Evolutionary conservation across 2,888 invertebrate genomes (phyloP).

Genomic region (Myopa tessellatipennis): DNA sequence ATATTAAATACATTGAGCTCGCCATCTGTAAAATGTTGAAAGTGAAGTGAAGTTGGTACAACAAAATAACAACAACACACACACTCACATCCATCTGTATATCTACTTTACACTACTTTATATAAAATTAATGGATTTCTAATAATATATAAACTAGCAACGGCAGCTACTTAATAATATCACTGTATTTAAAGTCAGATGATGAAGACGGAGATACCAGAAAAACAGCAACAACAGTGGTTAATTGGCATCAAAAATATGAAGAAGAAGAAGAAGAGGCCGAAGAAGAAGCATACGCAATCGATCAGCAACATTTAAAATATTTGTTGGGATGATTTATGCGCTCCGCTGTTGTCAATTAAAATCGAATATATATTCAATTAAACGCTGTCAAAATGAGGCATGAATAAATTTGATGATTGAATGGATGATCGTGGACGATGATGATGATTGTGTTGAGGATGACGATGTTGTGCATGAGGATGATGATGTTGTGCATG

Average conservation of each 20-base stretch:
- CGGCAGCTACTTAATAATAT: neutral
- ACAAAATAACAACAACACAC: neutral
- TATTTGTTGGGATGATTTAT: conserved; percentile 28
- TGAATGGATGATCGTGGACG: conserved; percentile 2
- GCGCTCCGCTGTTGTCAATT: conserved; percentile 48
- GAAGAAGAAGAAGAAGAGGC: neutral
- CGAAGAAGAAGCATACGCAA: neutral
- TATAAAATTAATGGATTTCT: conserved; percentile 31
- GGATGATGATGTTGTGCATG: neutral
- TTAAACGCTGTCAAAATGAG: conserved; percentile 50
- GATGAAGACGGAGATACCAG: too few relatives aligned
- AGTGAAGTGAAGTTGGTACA: neutral
- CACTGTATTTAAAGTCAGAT: too few relatives aligned
- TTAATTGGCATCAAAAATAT: conserved; percentile 33
- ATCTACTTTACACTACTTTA: neutral
- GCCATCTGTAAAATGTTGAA: conserved; percentile 1
- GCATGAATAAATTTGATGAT: conserved; percentile 45
- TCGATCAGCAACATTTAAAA: conserved; percentile 25
- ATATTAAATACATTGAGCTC: neutral
- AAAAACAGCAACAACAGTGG: neutral
- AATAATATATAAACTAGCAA: conserved; percentile 19
- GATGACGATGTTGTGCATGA: neutral
- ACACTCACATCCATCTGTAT: neutral
- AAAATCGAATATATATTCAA: conserved; percentile 53
- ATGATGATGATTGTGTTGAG: neutral